Evolutionary conservation across 2,797 vertebrate species (phyloP).

Genomic region (Coluber constrictor): DNA sequence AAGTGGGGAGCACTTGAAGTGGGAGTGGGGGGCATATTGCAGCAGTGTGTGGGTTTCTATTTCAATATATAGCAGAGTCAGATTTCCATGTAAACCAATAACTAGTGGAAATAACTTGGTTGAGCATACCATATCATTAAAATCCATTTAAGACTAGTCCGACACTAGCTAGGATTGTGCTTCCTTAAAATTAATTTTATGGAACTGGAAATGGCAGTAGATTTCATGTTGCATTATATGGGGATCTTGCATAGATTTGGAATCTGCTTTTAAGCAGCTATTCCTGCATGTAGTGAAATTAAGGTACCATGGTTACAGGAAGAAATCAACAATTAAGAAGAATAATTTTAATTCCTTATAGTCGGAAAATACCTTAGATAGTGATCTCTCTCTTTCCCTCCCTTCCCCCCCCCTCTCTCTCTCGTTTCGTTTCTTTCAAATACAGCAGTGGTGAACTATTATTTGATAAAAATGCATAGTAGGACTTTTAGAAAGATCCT

Average conservation of each 20-base stretch:
- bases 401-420: no score
- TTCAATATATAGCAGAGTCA: slow-evolving; percentile 46
- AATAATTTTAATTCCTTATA: slow-evolving; percentile 45
- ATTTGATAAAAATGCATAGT: background rate
- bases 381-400: background rate
- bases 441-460: slow-evolving; percentile 46
- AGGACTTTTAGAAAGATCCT: background rate
- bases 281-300: slow-evolving; percentile 37
- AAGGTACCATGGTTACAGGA: slow-evolving; percentile 51
- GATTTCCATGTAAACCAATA: slow-evolving; percentile 47
- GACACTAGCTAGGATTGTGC: slow-evolving; percentile 26
- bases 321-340: slow-evolving; percentile 36
- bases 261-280: slow-evolving; percentile 38
- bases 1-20: no score
- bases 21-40: background rate
- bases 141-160: slow-evolving; percentile 47
- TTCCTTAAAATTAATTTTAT: slow-evolving; percentile 32
- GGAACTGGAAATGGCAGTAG: slow-evolving; percentile 32
- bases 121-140: slow-evolving; percentile 30
- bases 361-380: slow-evolving; percentile 47
- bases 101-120: slow-evolving; percentile 48
- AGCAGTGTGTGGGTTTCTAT: slow-evolving; percentile 40
- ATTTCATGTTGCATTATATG: slow-evolving; percentile 1
- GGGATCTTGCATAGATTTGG: slow-evolving; percentile 45
- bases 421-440: slow-evolving; percentile 28